Base-by-base conservation (phyloP, 2,888 invertebrate species). In the Vesta saturnalis region DNA sequence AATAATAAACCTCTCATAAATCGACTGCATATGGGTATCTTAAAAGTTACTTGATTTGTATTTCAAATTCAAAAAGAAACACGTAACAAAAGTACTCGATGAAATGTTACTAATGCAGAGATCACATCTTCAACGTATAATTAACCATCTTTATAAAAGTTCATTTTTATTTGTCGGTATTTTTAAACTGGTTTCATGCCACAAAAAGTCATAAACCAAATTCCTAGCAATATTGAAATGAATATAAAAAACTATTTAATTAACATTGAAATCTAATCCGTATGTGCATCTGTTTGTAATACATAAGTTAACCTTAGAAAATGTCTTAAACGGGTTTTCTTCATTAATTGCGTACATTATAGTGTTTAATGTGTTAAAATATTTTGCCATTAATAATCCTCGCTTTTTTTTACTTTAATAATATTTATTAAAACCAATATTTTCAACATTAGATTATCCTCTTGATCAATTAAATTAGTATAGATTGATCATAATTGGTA, bases 161-260 rank as follows among this genome's bases (percentile, higher is more conserved):
- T 52, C 19, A 52, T 19, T 19, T 19, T 19, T 21, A 52, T 52
- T 52, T 52, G 52, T 52, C 19, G 52, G 52, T 19, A 52, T 52
- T 52, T 52, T 52, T 52, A 19, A 19, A 52, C 52, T 52, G 52
- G 52, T 52, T 52, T 18, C 52, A 8, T 21, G 52, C 52, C n/a
- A 52, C 52, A 52, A 52, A 52, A 18, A 19, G 19, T 52, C 52
- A 52, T 52, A 52, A 52, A 52, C 52, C 19, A 52, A 52, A 52
- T 52, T 52, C 52, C 19, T 52, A 52, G 52, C 52, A 52, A 52
- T 52, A 52, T 19, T 21, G 52, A 21, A 4, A 19, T 12, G 18
- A 52, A 21, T 52, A 52, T 19, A 52, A 49, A 52, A 52, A 52
- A 52, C 52, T 52, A 52, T 52, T 52, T 52, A 52, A 52, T 52